Conservation (phyloP, 53 echinoderm and acorn worm species). For the Arbacia lixula region DNA sequence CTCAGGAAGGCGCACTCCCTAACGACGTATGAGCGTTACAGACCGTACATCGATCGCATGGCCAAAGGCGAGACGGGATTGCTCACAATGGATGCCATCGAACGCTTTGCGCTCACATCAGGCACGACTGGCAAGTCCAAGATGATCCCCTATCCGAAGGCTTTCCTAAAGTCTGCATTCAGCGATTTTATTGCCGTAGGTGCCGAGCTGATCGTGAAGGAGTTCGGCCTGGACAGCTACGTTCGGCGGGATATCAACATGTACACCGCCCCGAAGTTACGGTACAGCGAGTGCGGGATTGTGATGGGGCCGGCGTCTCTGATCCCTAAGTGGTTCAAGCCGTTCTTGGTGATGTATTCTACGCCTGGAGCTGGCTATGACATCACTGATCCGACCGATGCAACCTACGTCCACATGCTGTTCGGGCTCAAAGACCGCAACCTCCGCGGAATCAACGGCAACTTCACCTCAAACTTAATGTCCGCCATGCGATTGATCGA, state of each 20-base stretch:
- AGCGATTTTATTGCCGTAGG: not conserved
- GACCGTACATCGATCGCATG: slow-evolving; percentile 70
- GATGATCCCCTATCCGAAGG: slow-evolving; percentile 52
- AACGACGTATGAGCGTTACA: slow-evolving; percentile 71
- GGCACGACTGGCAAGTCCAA: slow-evolving; percentile 79
- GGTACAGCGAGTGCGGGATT: slow-evolving; percentile 58
- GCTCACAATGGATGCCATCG: slow-evolving; percentile 40
- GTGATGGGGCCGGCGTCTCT: slow-evolving; percentile 48
- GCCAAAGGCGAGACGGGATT: slow-evolving; percentile 60
- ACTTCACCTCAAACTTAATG: slow-evolving; percentile 58
- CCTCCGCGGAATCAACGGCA: slow-evolving; percentile 22
- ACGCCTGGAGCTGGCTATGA: slow-evolving; percentile 57
- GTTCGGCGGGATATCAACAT: slow-evolving; percentile 54
- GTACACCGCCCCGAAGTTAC: slow-evolving; percentile 53
- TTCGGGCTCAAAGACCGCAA: slow-evolving; percentile 73
- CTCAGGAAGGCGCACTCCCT: slow-evolving; percentile 66
- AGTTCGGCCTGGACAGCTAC: slow-evolving; percentile 9
- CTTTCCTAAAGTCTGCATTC: not conserved
- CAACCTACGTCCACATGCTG: slow-evolving; percentile 75
- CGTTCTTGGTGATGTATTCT: slow-evolving; percentile 35
- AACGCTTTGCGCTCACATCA: slow-evolving; percentile 64
- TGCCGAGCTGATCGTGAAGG: not conserved
- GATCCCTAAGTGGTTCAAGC: slow-evolving; percentile 32
- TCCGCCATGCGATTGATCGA: slow-evolving; percentile 58
- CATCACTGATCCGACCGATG: slow-evolving; percentile 52